Conservation (phyloP, 2,797 vertebrate genomes). For the Phylloscopus collybita region DNA sequence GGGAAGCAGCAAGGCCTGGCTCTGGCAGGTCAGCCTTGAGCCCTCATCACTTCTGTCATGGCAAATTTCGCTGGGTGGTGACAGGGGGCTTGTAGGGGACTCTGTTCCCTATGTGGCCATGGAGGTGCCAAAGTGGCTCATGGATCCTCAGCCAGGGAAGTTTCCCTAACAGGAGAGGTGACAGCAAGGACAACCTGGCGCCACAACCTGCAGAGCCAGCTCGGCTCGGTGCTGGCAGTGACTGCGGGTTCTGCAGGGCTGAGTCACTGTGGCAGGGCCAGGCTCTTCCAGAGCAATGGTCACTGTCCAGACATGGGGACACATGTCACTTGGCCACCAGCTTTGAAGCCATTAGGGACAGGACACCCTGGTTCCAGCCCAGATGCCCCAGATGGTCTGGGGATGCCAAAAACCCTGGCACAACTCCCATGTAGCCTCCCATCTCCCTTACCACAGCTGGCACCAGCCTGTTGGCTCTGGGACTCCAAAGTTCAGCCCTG, state of each 20-base stretch:
- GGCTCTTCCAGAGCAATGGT: not conserved
- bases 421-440: not conserved
- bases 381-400: not conserved
- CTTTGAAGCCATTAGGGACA: not conserved
- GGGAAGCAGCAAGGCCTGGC: fast-evolving
- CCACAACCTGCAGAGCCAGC: not conserved
- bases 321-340: not conserved
- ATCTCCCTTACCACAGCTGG: not conserved
- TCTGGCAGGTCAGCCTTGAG: not conserved
- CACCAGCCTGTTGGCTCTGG: not conserved
- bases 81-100: fast-evolving
- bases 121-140: not conserved
- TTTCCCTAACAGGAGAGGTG: not conserved
- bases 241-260: fast-evolving
- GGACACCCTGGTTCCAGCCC: not conserved
- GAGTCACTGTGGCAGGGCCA: not conserved
- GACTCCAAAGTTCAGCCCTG: not conserved
- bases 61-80: fast-evolving
- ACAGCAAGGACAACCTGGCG: not conserved
- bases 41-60: not conserved
- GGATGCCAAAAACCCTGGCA: not conserved
- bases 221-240: fast-evolving
- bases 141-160: not conserved
- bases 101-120: not conserved
- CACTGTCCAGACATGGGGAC: not conserved